Evolutionary conservation across 2,888 invertebrate genomes (phyloP).

Genomic region (Ischnus inquisitorius): DNA sequence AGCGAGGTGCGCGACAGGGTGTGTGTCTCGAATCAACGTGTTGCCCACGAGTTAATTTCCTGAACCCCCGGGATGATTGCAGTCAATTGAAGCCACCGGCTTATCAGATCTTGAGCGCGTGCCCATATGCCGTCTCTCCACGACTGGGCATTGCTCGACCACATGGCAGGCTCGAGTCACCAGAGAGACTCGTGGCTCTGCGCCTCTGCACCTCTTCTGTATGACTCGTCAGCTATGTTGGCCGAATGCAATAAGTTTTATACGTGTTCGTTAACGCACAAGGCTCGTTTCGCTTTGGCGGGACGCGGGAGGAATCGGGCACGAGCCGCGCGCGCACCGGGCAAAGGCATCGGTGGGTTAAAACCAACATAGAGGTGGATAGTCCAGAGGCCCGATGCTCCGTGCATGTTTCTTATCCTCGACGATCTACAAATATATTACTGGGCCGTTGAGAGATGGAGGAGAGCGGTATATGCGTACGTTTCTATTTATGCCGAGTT

Average conservation of each 20-base stretch:
- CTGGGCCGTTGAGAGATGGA: conserved; percentile 57
- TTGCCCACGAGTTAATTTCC: conserved; percentile 78
- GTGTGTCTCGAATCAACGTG: conserved; percentile 51
- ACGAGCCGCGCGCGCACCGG: neutral
- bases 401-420: conserved; percentile 63
- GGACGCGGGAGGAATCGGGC: neutral
- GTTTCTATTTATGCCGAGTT: conserved; percentile 76
- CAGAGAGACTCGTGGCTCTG: conserved; percentile 16
- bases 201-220: conserved; percentile 1
- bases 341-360: conserved; percentile 11
- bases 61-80: conserved; percentile 79
- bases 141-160: conserved; percentile 18
- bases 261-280: conserved; percentile 19
- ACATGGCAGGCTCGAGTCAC: conserved; percentile 39
- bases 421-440: conserved; percentile 81
- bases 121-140: conserved; percentile 80
- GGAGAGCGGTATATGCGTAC: conserved; percentile 74
- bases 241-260: conserved; percentile 27
- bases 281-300: neutral
- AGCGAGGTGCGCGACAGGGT: neutral
- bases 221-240: conserved; percentile 17
- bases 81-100: conserved; percentile 80
- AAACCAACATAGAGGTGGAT: conserved; percentile 16
- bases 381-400: conserved; percentile 19
- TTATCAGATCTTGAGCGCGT: conserved; percentile 83